Evolutionary conservation across 2,113 vertebrate species (phyloP), one percentile per base, ranked within the genome.

Genomic region (Lichenostomus cassidix): DNA sequence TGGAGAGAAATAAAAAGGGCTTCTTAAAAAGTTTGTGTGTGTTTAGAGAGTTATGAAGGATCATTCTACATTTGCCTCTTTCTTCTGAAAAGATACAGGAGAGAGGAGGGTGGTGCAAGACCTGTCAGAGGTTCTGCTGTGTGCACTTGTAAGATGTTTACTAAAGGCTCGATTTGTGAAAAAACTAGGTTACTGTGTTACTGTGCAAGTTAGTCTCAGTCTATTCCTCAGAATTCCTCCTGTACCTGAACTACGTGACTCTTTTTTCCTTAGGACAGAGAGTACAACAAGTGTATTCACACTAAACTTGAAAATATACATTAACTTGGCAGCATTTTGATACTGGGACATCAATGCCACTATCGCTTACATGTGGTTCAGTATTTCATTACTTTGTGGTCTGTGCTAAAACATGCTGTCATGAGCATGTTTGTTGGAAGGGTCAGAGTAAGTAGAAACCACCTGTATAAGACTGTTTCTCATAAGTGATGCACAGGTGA

Each of bases 321-420:
- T 27, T 58, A 50, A 27, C 35, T 52, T 47, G 52, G 63, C 33
- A 87, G 39, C 10, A 2, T 62, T 83, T 76, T 59, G 27, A 35
- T 58, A 16, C 24, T 33, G 58, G 28, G 63, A 13, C 20, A 15
- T n/a, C 0, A 0, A 1, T 37, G 41, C 62, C 2, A 1, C 21
- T 35, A 5, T 63, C 33, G 81, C 27, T 71, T 67, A 20, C 1
- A 2, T 8, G 1, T 10, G 41, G 35, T 69, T 74, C 3, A 6
- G 2, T 55, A 11, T 74, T 63, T 55, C 21, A 5, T 71, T 63
- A 8, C 68, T 50, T 49, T 24, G 27, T 87, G 46, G 39, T 42
- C 60, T 84, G 25, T 39, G 49, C 63, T 76, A 16, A 37, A 53
- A 53, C 58, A 53, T 53, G 22, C 35, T 63, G 47, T 74, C 4